Base-by-base conservation (phyloP, 53 echinoderm and acorn worm species). In the Patiria pectinifera region DNA sequence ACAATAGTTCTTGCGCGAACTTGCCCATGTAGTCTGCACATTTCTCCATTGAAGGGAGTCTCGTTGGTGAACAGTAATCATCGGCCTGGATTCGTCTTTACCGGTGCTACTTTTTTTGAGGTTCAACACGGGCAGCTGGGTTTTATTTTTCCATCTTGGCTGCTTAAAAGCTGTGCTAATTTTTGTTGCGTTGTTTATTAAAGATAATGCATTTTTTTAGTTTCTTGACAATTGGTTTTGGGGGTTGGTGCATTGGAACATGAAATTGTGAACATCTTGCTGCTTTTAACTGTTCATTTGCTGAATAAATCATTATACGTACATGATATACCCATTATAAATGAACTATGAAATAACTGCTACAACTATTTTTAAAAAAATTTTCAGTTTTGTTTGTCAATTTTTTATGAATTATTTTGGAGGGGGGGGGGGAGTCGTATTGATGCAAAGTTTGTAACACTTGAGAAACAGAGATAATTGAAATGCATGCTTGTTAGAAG, bases 281-380 rank as follows among this genome's bases (percentile, higher is more conserved):
- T 74, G 74, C 74, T 74, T 74, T 74, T 24, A 74, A 74, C 19
- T 74, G 74, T 74, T 22, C 74, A 18, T 74, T 74, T 70, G 70
- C 4, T 70, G 8, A 11, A 12, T 8, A 11, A 60, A 60, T 60
- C 11, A 35, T 35, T 35, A 35, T 1, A 35, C 35, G 35, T 35
- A 35, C 35, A 35, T 35, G 35, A 35, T 35, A 35, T 35, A 35
- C 35, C 35, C 35, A 1, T 35, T 35, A 35, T 35, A 35, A 35
- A 35, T 35, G 35, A 35, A 35, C 35, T 35, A 35, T 35, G 35
- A 35, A 35, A 35, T 35, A 35, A 35, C 35, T 35, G 35, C 1
- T 35, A 35, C 35, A 35, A 35, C 35, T 35, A 35, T 35, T 35
- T 35, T n/a, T n/a, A n/a, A n/a, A n/a, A n/a, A n/a, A n/a, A n/a